Evolutionary conservation across 2,797 vertebrate genomes (phyloP).

Genomic region (Phoebastria nigripes): DNA sequence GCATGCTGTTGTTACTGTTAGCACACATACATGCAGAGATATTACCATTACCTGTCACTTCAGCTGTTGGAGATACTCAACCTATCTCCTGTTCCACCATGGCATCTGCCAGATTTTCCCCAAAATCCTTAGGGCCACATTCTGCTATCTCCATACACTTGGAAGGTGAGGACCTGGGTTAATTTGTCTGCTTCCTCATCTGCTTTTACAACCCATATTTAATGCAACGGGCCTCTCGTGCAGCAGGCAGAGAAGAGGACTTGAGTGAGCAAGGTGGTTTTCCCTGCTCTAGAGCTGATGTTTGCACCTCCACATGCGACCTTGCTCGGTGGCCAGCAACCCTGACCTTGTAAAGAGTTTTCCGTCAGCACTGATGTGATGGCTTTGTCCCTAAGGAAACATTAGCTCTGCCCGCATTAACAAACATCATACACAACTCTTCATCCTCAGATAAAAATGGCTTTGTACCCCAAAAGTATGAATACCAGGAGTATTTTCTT

Average conservation of each 20-base stretch:
- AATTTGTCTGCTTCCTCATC: neutral
- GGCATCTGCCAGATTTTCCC: neutral
- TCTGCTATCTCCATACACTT: neutral
- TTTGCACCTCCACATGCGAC: neutral
- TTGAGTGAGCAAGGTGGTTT: neutral
- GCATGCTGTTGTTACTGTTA: neutral
- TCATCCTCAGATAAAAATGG: neutral
- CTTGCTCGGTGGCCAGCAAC: fast-evolving
- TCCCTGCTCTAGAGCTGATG: neutral
- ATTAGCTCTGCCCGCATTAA: neutral
- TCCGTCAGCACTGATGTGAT: neutral
- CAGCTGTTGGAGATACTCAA: neutral
- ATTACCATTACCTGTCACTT: neutral
- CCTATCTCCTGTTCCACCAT: neutral
- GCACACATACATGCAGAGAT: neutral
- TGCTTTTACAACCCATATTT: neutral
- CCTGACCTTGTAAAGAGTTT: neutral
- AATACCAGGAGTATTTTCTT: neutral
- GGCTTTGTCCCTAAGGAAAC: neutral
- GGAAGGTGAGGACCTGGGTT: neutral
- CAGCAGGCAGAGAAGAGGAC: neutral
- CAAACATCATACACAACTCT: neutral
- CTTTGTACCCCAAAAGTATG: neutral
- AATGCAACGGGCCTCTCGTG: neutral
- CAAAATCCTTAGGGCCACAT: neutral